Conservation (phyloP, 2,113 vertebrate species). For the Sylvia atricapilla region DNA sequence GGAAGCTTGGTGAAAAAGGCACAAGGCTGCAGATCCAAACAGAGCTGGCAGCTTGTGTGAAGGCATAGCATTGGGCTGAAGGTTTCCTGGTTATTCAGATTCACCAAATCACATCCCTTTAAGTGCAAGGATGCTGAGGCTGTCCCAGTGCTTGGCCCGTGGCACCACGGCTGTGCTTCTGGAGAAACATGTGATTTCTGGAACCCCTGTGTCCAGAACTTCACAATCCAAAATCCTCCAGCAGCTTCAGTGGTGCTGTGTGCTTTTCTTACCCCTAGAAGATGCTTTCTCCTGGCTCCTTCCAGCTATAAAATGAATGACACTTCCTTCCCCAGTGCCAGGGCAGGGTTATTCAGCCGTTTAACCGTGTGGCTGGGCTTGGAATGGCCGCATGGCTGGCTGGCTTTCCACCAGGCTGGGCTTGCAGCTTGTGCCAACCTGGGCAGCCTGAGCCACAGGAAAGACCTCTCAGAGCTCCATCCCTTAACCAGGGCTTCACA, state of each 20-base stretch:
- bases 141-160: accelerated
- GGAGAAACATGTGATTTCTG: accelerated
- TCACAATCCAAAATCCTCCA: neutral
- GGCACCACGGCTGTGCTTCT: accelerated
- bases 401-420: neutral
- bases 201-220: accelerated
- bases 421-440: neutral
- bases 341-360: neutral
- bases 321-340: neutral
- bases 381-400: accelerated
- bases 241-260: neutral
- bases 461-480: neutral
- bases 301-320: neutral
- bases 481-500: neutral
- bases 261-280: neutral
- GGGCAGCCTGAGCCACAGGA: neutral
- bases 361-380: neutral
- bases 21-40: neutral
- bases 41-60: neutral
- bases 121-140: neutral
- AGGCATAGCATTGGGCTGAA: neutral
- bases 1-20: neutral
- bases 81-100: neutral
- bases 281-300: neutral
- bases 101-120: neutral